Evolutionary conservation across 2,888 invertebrate genomes (phyloP).

Genomic region (Carabus problematicus): DNA sequence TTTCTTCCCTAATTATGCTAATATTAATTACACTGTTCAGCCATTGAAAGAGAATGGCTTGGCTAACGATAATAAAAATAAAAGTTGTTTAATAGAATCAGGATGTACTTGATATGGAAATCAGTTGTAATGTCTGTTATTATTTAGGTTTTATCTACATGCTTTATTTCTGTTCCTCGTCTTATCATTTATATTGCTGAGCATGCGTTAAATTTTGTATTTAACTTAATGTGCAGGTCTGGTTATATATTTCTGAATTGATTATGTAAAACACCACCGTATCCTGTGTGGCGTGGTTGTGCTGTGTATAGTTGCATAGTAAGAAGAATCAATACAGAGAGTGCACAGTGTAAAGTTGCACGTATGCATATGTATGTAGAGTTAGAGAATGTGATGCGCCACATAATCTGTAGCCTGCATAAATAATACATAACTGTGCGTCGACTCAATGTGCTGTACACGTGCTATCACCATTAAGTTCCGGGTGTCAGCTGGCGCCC

Average conservation of each 20-base stretch:
- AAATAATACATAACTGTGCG: too few relatives aligned
- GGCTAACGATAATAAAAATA: too few relatives aligned
- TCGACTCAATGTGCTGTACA: not conserved
- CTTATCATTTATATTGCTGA: too few relatives aligned
- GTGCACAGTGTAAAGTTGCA: not conserved
- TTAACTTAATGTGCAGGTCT: not conserved
- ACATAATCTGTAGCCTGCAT: too few relatives aligned
- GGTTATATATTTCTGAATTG: not conserved
- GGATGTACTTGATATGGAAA: conserved; percentile 8
- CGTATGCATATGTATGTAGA: not conserved
- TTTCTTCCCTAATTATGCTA: conserved; percentile 10
- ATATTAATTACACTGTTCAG: not conserved
- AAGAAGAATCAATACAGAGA: not conserved
- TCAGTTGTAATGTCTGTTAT: not conserved
- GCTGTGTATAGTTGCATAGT: not conserved
- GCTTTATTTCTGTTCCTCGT: too few relatives aligned
- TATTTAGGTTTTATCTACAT: not conserved
- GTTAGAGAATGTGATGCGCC: too few relatives aligned
- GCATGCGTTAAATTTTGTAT: not conserved
- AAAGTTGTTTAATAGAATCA: not conserved
- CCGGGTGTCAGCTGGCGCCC: conserved; percentile 11
- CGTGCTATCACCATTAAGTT: not conserved
- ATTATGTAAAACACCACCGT: too few relatives aligned
- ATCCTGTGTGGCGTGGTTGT: not conserved
- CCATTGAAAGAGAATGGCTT: too few relatives aligned